phyloP scores from a whole-genome alignment of 2,113 vertebrate species.

The Okapia johnstoni region DNA sequence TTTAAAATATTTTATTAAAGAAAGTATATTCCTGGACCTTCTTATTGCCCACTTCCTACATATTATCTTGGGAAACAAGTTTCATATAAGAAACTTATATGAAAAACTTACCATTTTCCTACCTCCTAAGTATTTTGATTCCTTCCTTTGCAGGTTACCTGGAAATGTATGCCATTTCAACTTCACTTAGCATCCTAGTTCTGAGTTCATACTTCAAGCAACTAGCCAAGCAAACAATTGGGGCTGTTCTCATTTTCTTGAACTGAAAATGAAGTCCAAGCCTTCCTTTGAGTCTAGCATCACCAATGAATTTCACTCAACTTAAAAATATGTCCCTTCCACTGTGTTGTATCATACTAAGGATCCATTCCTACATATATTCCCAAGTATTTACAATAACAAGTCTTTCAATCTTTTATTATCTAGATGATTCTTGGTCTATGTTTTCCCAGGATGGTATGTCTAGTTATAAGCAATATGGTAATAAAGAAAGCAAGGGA shows the following conservation, averaged over 20 bases:
- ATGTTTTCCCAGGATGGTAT: not conserved
- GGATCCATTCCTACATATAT: not conserved
- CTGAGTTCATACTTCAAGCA: not conserved
- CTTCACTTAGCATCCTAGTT: not conserved
- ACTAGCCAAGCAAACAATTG: not conserved
- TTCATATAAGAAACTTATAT: not conserved
- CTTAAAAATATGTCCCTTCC: not conserved
- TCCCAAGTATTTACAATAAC: not conserved
- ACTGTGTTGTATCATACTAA: not conserved
- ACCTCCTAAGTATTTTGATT: not conserved
- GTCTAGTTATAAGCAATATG: not conserved
- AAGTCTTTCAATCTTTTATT: not conserved
- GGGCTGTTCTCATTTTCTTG: not conserved
- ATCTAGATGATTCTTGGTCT: not conserved
- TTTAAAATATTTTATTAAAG: not conserved
- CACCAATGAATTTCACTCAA: not conserved
- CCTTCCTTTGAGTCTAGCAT: not conserved
- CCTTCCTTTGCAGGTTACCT: not conserved
- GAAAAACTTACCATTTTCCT: not conserved
- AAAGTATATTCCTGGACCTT: not conserved
- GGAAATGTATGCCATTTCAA: not conserved
- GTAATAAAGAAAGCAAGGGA: not conserved
- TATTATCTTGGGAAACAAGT: not conserved
- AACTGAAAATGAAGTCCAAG: not conserved
- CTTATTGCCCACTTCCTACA: not conserved